A percentile compares a stretch with the other conserved stretches of the same genome.
phyloP scores from a whole-genome alignment of 2,113 vertebrate species.

The Pygoscelis antarcticus region DNA sequence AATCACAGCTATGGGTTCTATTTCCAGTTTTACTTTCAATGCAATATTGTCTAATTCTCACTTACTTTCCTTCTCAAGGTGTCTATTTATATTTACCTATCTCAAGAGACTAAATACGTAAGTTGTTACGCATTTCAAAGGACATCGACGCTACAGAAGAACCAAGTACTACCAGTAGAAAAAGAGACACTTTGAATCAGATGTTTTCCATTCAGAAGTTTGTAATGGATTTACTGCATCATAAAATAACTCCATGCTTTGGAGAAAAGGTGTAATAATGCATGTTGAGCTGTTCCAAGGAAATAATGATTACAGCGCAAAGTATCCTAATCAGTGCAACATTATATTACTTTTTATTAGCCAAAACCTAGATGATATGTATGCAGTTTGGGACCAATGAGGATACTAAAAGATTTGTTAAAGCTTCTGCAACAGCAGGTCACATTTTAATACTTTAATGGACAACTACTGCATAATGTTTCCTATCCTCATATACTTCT shows the following conservation, averaged over 20 bases:
- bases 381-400: not conserved
- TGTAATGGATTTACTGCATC: not conserved
- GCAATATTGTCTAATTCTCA: not conserved
- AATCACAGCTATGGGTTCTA: not conserved
- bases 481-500: not conserved
- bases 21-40: not conserved
- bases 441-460: constrained; percentile 31
- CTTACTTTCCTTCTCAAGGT: not conserved
- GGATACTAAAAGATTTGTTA: not conserved
- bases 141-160: fast-evolving
- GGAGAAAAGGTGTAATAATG: not conserved
- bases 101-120: not conserved
- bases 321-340: not conserved
- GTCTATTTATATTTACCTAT: not conserved
- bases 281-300: not conserved
- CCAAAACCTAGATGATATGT: not conserved
- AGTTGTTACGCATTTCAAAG: not conserved
- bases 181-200: not conserved
- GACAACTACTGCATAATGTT: not conserved
- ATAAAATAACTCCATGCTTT: not conserved
- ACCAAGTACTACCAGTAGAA: not conserved
- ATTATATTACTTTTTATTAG: constrained; percentile 3
- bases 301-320: not conserved
- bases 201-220: not conserved
- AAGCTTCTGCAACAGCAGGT: not conserved